Conservation (phyloP, 2,113 vertebrate genomes). For the Mystacornis crossleyi region DNA sequence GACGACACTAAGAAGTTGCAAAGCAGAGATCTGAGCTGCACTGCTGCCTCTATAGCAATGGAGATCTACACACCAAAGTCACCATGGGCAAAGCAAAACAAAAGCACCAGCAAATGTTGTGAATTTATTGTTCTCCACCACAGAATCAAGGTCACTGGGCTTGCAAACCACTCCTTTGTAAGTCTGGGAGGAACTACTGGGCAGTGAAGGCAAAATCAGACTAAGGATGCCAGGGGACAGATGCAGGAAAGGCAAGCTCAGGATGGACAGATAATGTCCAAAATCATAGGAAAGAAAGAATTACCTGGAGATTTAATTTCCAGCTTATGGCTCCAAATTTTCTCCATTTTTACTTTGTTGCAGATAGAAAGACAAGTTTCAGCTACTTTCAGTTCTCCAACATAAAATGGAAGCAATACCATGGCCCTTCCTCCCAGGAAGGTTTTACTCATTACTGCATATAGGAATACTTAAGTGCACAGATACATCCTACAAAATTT, state of each 20-base stretch:
- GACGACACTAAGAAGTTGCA: conserved; percentile 30
- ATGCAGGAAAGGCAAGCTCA: neutral
- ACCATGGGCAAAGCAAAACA: neutral
- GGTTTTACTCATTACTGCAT: neutral
- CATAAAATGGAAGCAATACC: neutral
- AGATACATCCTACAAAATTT: accelerated
- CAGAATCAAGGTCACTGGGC: neutral
- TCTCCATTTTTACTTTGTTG: neutral
- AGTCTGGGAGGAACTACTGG: neutral
- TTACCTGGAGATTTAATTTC: neutral
- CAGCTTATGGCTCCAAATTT: neutral
- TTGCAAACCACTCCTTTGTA: neutral
- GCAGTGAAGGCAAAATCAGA: neutral
- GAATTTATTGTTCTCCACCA: neutral
- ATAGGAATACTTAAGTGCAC: neutral
- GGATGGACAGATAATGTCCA: neutral
- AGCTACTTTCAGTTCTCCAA: neutral
- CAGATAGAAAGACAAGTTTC: neutral
- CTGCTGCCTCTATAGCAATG: neutral
- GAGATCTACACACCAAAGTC: neutral
- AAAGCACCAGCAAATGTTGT: neutral
- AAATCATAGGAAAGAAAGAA: neutral
- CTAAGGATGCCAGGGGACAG: neutral
- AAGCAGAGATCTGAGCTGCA: conserved; percentile 8
- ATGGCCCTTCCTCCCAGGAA: neutral